Conservation (phyloP, 1,140 invertebrate genomes). For the Brachystomella parvula region DNA sequence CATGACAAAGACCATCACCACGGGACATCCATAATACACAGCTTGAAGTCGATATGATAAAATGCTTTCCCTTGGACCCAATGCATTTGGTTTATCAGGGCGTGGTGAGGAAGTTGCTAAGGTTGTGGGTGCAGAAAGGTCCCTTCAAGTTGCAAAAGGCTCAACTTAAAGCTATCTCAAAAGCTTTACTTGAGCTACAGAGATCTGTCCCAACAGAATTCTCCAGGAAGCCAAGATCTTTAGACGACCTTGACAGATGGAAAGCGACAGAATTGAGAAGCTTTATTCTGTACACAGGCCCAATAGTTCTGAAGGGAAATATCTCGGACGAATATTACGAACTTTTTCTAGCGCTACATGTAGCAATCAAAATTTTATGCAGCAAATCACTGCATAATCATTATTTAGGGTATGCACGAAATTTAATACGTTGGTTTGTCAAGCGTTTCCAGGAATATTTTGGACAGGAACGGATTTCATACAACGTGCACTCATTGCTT, state of each 20-base stretch:
- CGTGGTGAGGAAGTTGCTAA: conserved; percentile 37
- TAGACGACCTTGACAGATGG: conserved; percentile 43
- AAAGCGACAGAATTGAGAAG: conserved; percentile 47
- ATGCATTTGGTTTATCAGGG: conserved; percentile 42
- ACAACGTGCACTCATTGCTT: no score
- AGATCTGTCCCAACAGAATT: conserved; percentile 42
- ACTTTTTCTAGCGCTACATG: no score
- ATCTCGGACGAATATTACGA: no score
- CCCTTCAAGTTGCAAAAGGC: conserved; percentile 5
- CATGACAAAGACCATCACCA: no score
- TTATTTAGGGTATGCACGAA: no score
- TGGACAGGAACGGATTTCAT: no score
- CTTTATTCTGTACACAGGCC: conserved; percentile 46
- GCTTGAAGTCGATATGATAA: conserved; percentile 19
- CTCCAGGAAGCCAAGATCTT: conserved; percentile 41
- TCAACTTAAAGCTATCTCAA: conserved; percentile 17
- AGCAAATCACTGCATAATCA: no score
- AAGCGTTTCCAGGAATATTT: no score
- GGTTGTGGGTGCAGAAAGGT: conserved; percentile 38
- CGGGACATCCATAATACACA: no score
- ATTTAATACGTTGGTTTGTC: no score
- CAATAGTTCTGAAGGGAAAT: no score
- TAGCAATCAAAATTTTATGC: no score
- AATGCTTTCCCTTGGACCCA: conserved; percentile 39
- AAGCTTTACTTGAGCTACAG: conserved; percentile 15